Percentiles rank a stretch among this genome's conserved stretches.
Conservation (phyloP, 2,797 vertebrate genomes). For the Carcharodon carcharias region DNA sequence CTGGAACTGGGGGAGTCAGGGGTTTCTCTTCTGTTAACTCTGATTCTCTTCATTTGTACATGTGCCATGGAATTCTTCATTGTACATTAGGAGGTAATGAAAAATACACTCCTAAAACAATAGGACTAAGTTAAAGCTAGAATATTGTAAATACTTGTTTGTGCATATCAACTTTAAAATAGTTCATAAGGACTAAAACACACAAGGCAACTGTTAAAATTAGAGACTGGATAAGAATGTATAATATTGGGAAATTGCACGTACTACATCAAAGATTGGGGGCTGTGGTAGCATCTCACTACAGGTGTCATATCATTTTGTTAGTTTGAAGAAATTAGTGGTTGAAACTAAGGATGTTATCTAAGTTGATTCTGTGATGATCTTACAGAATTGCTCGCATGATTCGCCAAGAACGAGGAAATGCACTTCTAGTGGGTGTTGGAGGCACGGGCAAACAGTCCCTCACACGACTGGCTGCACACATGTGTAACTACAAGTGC, state of each 20-base stretch:
- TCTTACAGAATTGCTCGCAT: constrained; percentile 70
- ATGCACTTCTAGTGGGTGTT: constrained; percentile 77
- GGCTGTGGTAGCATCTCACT: neutral
- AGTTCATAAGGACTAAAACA: neutral
- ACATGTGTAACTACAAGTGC: constrained; percentile 75
- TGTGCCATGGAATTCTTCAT: neutral
- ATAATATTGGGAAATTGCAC: neutral
- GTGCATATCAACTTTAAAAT: neutral
- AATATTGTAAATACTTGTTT: neutral
- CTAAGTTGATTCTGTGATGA: neutral
- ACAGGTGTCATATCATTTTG: neutral
- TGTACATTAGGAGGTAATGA: neutral
- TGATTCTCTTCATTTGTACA: neutral
- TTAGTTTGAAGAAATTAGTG: neutral
- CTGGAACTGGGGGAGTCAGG: too few species aligned
- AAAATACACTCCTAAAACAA: neutral
- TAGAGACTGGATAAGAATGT: neutral
- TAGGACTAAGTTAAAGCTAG: neutral
- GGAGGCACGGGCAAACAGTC: constrained; percentile 83
- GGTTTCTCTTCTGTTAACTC: neutral
- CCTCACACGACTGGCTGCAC: constrained; percentile 70
- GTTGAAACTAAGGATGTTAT: neutral
- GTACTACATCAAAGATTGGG: neutral
- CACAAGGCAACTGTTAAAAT: neutral
- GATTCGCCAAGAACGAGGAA: constrained; percentile 81